Percentiles rank a stretch among this genome's conserved stretches.
These are phyloP conservation scores for Coenonympha arcania DNA, from an alignment of 2,888 invertebrate genomes.

Conservation along the genomic window DNA sequence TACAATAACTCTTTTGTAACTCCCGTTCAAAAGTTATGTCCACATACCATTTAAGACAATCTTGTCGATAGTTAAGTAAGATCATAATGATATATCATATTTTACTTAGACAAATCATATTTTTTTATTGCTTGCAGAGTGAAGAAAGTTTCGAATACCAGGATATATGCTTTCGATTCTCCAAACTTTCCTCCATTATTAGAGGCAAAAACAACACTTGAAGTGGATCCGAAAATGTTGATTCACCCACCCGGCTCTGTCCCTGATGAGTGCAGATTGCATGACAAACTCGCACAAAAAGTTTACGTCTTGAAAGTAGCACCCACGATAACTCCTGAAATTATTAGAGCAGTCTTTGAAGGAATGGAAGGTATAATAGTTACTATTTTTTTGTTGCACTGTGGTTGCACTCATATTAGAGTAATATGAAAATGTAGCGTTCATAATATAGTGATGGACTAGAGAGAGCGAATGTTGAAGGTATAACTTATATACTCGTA, in stretches of 20 bases:
- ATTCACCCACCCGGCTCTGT: slow-evolving; percentile 56
- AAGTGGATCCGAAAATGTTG: slow-evolving; percentile 78
- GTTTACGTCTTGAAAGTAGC: slow-evolving; percentile 91
- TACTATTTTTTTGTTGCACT: neutral
- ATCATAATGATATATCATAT: no score
- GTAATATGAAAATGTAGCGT: no score
- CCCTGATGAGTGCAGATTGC: slow-evolving; percentile 78
- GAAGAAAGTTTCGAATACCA: slow-evolving; percentile 83
- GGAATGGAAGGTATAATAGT: slow-evolving; percentile 74
- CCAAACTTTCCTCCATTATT: slow-evolving; percentile 90
- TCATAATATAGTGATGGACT: no score
- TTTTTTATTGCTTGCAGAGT: slow-evolving; percentile 64
- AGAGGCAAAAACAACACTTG: slow-evolving; percentile 75
- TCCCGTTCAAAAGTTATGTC: no score
- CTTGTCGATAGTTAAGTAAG: no score
- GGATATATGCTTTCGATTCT: slow-evolving; percentile 87
- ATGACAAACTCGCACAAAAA: slow-evolving; percentile 82
- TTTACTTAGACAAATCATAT: neutral
- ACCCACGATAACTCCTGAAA: slow-evolving; percentile 89
- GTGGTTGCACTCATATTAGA: no score
- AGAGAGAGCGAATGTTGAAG: no score
- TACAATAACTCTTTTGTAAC: no score
- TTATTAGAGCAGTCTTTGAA: slow-evolving; percentile 80
- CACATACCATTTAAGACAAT: no score
- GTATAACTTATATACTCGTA: no score